Conservation (phyloP, 2,888 invertebrate species). For the Pyrrhosoma nymphula region DNA sequence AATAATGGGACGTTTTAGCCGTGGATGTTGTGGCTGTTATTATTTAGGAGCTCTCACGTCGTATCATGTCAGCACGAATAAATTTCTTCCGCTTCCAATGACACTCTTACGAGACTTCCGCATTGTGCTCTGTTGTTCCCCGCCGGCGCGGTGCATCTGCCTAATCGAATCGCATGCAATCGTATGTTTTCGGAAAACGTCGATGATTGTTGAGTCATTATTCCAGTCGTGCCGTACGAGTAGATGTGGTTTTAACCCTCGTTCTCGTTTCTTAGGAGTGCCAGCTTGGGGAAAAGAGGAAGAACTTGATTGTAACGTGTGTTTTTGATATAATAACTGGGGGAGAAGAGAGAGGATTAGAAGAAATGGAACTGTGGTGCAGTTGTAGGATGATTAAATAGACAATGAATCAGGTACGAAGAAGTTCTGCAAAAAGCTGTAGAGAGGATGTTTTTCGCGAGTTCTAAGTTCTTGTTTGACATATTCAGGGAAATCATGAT, state of each 20-base stretch:
- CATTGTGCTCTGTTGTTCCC: neutral
- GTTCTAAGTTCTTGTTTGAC: too few species aligned
- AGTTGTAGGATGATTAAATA: too few species aligned
- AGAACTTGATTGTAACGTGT: too few species aligned
- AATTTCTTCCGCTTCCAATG: neutral
- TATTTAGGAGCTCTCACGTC: neutral
- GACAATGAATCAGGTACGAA: too few species aligned
- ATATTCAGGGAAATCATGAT: too few species aligned
- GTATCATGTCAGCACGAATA: slow-evolving; percentile 6
- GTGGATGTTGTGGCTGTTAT: neutral
- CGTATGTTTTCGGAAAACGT: neutral
- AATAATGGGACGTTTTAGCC: neutral
- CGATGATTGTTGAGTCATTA: neutral
- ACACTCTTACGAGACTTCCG: neutral
- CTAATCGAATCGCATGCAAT: neutral
- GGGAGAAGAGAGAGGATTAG: too few species aligned
- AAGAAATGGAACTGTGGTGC: too few species aligned
- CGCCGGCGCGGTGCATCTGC: neutral
- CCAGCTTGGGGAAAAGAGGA: too few species aligned
- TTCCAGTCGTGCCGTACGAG: neutral
- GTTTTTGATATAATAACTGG: too few species aligned
- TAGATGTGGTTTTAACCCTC: neutral
- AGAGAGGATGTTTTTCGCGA: too few species aligned
- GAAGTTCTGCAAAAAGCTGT: too few species aligned
- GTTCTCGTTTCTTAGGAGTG: too few species aligned